Conservation (phyloP, 2,797 vertebrate genomes). For the Peromyscus attwateri region DNA sequence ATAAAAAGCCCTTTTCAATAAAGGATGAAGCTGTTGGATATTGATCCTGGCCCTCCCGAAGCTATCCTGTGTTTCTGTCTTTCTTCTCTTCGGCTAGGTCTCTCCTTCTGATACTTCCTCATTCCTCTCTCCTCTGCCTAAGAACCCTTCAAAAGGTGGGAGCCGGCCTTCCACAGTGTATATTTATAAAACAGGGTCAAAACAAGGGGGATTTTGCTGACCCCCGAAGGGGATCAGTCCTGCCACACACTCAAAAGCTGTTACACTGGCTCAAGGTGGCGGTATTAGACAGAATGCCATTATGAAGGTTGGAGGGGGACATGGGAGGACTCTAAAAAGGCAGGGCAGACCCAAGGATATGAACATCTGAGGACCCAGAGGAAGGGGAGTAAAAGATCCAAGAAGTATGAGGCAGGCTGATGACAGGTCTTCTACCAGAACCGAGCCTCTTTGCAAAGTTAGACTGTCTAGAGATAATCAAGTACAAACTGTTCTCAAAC, state of each 20-base stretch:
- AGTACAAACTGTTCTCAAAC: neutral
- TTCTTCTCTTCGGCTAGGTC: no score
- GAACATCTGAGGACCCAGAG: neutral
- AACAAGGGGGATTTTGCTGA: neutral
- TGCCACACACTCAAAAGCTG: neutral
- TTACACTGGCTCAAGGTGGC: neutral
- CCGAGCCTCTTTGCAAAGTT: neutral
- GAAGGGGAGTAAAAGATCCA: rapidly evolving
- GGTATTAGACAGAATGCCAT: neutral
- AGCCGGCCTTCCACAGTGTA: neutral
- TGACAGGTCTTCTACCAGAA: rapidly evolving
- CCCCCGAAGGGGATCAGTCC: neutral
- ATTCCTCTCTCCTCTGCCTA: no score
- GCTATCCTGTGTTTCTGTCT: no score
- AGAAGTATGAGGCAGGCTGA: neutral
- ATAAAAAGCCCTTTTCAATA: no score
- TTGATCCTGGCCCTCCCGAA: no score
- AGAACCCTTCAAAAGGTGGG: no score
- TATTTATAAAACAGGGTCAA: neutral
- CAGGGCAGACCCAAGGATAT: rapidly evolving
- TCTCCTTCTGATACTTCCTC: no score
- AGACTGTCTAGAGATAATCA: neutral
- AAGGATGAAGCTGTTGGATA: no score
- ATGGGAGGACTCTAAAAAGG: neutral
- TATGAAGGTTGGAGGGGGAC: neutral